phyloP scores from a whole-genome alignment of 2,113 vertebrate genomes.

The Camarhynchus parvulus region DNA sequence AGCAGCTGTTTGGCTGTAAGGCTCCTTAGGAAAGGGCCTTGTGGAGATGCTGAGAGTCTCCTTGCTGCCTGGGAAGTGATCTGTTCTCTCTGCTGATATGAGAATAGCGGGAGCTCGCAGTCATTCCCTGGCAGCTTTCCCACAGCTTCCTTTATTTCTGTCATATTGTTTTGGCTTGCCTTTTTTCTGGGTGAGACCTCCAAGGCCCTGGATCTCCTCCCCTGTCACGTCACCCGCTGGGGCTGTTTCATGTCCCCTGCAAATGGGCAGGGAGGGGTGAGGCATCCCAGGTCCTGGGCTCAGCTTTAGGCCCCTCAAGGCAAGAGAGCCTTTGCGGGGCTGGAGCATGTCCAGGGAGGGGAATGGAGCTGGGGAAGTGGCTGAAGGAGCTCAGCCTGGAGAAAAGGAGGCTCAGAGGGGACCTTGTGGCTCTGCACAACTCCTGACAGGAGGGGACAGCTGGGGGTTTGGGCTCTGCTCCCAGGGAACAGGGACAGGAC shows the following conservation, averaged over 20 bases:
- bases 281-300: background rate
- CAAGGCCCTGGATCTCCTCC: background rate
- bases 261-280: rapidly evolving
- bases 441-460: background rate
- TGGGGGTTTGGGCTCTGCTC: background rate
- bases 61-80: background rate
- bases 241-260: background rate
- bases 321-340: background rate
- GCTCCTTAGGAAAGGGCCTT: background rate
- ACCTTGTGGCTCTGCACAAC: background rate
- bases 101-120: rapidly evolving
- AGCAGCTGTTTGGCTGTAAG: background rate
- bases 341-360: background rate
- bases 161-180: background rate
- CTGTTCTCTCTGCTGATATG: background rate
- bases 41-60: background rate
- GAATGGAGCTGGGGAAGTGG: background rate
- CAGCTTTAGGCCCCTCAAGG: background rate
- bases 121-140: background rate
- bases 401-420: background rate
- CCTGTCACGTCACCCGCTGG: rapidly evolving
- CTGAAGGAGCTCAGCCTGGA: background rate
- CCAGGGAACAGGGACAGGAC: background rate
- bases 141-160: background rate
- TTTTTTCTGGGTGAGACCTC: background rate